These are phyloP conservation scores for Pelodytes ibericus DNA, from an alignment of 2,797 vertebrate species.

Conservation along the genomic window DNA sequence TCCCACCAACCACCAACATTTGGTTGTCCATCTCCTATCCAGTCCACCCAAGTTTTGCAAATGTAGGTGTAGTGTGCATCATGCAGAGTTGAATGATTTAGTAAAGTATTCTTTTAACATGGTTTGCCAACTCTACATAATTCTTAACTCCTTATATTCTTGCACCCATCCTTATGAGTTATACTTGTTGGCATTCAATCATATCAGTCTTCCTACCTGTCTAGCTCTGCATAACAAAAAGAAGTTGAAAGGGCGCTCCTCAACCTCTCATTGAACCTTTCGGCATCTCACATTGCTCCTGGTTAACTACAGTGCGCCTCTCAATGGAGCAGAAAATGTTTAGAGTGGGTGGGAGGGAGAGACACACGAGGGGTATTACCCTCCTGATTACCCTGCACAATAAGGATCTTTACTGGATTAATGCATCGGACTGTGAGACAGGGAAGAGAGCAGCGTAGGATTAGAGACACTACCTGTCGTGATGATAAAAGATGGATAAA, in stretches of 20 bases:
- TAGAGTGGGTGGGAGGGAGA: neutral
- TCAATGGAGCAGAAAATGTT: slow-evolving; percentile 3
- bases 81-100: neutral
- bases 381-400: neutral
- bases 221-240: neutral
- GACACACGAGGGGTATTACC: neutral
- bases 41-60: no score
- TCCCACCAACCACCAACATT: no score
- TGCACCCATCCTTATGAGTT: no score
- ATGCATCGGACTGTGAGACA: neutral
- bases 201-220: neutral
- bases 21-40: no score
- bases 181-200: neutral
- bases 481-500: neutral
- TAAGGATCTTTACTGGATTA: neutral
- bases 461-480: neutral
- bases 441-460: neutral
- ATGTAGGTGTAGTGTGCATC: neutral
- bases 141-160: no score
- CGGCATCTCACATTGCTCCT: slow-evolving; percentile 70
- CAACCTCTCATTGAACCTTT: slow-evolving; percentile 70
- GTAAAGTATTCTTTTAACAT: neutral
- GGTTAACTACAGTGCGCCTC: slow-evolving; percentile 44
- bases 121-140: no score
- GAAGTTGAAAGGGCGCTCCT: slow-evolving; percentile 52